Evolutionary conservation across 2,888 invertebrate species (phyloP).

Genomic region (Brachypterus glaber): DNA sequence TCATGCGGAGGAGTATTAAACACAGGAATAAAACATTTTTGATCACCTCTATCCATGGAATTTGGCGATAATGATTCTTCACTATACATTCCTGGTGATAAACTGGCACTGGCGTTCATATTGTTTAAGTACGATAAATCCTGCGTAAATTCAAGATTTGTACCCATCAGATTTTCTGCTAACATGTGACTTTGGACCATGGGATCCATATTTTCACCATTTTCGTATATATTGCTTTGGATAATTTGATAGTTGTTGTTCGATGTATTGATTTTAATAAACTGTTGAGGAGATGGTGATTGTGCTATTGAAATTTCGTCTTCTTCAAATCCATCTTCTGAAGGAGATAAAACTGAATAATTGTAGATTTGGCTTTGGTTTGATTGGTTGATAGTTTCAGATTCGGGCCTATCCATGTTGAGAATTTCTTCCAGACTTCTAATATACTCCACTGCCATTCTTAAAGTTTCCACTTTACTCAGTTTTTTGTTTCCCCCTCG

Average conservation of each 20-base stretch:
- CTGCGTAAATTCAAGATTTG: slow-evolving; percentile 46
- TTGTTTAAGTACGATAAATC: slow-evolving; percentile 44
- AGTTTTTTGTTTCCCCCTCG: slow-evolving; percentile 65
- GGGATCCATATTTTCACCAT: slow-evolving; percentile 48
- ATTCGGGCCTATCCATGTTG: slow-evolving; percentile 48
- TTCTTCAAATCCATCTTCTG: slow-evolving; percentile 39
- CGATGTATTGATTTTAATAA: slow-evolving; percentile 49
- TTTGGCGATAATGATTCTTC: slow-evolving; percentile 39
- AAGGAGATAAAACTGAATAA: slow-evolving; percentile 38
- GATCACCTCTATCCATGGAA: slow-evolving; percentile 28
- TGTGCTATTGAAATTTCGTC: slow-evolving; percentile 37
- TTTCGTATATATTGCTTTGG: slow-evolving; percentile 49
- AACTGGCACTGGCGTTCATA: slow-evolving; percentile 31
- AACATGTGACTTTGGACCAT: slow-evolving; percentile 41
- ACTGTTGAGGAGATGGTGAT: slow-evolving; percentile 45
- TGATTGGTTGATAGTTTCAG: slow-evolving; percentile 38
- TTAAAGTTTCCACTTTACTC: slow-evolving; percentile 79
- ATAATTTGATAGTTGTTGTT: slow-evolving; percentile 56
- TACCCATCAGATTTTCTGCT: slow-evolving; percentile 44
- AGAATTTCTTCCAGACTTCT: slow-evolving; percentile 67
- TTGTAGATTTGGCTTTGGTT: slow-evolving; percentile 39
- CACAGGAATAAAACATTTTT: slow-evolving; percentile 29
- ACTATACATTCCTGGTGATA: slow-evolving; percentile 37
- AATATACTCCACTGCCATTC: slow-evolving; percentile 88
- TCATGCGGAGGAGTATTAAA: slow-evolving; percentile 23